Evolutionary conservation across 1,140 invertebrate species (phyloP), one percentile per base, ranked within the genome.

Genomic region (Rhynchophorus ferrugineus): DNA sequence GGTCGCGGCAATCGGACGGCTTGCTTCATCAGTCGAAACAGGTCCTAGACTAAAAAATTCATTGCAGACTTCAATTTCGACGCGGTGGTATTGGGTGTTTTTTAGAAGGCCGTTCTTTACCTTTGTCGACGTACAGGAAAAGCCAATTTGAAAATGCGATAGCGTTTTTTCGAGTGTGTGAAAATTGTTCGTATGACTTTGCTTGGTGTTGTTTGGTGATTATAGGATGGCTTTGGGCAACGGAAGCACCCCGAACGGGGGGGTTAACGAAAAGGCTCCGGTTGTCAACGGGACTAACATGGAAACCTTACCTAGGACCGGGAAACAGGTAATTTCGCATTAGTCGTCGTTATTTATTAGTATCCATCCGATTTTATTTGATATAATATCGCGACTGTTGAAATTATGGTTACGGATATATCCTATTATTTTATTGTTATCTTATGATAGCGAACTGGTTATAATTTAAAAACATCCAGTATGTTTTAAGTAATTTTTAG

Each of bases 241-340:
- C 43, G 69, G 68, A 52, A 73, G 67, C 58, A 73, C 74, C 54
- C 65, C 69, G 49, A 71, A 72, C 58, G 72, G 71, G 58, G 75
- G 72, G 63, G 71, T 72, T 61, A 71, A 70, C 67, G 75, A 78
- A 65, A 78, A 77, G 59, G 77, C 76, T 44, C 77, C 77, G 17
- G 75, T 79, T 16, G 77, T 78, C 37, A 74, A 75, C 57, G 76
- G 77, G 53, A 78, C 73, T 51, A 78, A 78, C 61, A 77, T 79
- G 68, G 77, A 78, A 67, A 79, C 77, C 11, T 62, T 79, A 48
- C 75, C 77, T 20, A 72, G 75, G 38, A 64, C 73, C 51, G 75
- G 71, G 41, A 79, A 78, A 66, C 75, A 78, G 72, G 76, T 78
- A 67, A 64, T 22, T 36, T 38, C 14, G 11, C 3, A 9, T 46